phyloP scores from a whole-genome alignment of 2,113 vertebrate species.

The Seriola dumerili region DNA sequence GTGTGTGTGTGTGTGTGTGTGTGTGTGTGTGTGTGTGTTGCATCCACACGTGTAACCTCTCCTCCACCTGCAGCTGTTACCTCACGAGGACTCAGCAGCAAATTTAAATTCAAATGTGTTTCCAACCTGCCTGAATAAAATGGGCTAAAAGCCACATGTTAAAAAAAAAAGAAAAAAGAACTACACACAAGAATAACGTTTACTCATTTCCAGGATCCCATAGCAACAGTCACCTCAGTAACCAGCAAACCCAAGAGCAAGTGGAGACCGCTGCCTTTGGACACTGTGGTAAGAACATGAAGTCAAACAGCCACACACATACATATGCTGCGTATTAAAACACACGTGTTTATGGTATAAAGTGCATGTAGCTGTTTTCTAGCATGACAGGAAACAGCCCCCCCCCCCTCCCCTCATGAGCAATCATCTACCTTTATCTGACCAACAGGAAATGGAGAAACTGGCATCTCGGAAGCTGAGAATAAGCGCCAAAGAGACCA shows the following conservation, averaged over 20 bases:
- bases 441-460: conserved; percentile 94
- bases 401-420: not conserved
- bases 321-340: not conserved
- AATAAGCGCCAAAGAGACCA: conserved; percentile 96
- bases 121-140: conserved; percentile 39
- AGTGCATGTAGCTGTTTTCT: not conserved
- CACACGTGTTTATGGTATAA: not conserved
- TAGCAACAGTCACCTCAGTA: conserved; percentile 92
- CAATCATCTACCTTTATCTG: conserved; percentile 18
- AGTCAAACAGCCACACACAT: conserved; percentile 11
- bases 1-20: not conserved
- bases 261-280: conserved; percentile 96
- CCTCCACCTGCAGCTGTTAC: conserved; percentile 16
- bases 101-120: conserved; percentile 31
- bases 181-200: conserved; percentile 45
- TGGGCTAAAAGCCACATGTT: conserved; percentile 30
- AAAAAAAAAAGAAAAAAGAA: not conserved
- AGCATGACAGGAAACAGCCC: not conserved
- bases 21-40: not conserved
- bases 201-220: conserved; percentile 88
- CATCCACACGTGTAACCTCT: not conserved
- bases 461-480: conserved; percentile 94
- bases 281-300: conserved; percentile 92
- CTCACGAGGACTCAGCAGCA: not conserved
- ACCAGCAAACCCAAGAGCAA: conserved; percentile 96